Conservation (phyloP, 1,140 invertebrate species). For the Dryas iulia region DNA sequence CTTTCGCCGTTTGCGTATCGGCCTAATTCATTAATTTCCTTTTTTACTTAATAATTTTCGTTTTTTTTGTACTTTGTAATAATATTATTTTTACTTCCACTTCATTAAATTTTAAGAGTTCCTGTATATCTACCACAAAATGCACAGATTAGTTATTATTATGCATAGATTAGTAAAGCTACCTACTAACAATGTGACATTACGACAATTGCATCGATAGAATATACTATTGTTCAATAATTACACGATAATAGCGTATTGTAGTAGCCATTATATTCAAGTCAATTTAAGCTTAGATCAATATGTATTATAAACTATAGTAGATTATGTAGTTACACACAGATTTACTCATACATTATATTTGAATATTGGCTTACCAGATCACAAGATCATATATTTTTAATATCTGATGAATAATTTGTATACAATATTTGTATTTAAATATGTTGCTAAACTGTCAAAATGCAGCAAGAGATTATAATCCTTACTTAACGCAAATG, state of each 20-base stretch:
- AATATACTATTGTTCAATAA: neutral
- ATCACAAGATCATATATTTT: too few species aligned
- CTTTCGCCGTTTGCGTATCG: too few species aligned
- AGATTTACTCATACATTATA: neutral
- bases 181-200: neutral
- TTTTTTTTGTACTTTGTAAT: too few species aligned
- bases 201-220: neutral
- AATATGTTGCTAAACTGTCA: too few species aligned
- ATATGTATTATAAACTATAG: neutral
- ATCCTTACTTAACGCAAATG: too few species aligned
- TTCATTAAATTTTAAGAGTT: too few species aligned
- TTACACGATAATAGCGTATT: neutral
- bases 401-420: neutral
- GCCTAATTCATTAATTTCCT: too few species aligned
- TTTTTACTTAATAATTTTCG: too few species aligned
- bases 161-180: neutral
- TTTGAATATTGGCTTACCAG: neutral
- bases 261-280: neutral
- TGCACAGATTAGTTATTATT: neutral
- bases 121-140: neutral
- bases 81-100: too few species aligned
- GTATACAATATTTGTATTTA: too few species aligned
- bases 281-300: neutral
- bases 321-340: neutral
- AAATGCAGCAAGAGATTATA: too few species aligned